Base-by-base conservation (phyloP, 2,113 vertebrate species). In the Pogona vitticeps region DNA sequence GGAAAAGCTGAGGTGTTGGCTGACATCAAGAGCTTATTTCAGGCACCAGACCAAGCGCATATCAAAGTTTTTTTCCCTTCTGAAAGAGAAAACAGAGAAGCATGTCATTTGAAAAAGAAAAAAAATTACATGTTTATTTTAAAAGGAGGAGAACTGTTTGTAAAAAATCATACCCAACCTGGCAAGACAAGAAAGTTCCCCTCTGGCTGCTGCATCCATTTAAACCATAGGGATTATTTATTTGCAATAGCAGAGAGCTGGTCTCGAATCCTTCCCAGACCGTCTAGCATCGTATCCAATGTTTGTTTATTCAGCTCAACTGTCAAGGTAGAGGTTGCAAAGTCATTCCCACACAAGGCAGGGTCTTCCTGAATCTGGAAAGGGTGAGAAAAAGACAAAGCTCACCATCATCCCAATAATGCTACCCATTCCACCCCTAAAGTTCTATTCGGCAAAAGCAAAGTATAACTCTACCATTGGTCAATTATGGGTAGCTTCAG, bases 221-320 rank as follows among this genome's bases (percentile, higher is more conserved):
- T 38, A 13, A 18, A n/a, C 17, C 28, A 21, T 46, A 9, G 31
- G 46, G 10, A 21, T 96, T 92, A 98, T 88, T 98, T 98, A 93
- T 92, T 97, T 81, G 98, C 98, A 75, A 99, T 97, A 0, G 95
- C 95, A 46, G 97, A 98, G 73, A 98, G 97, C 89, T 98, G 98
- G 94, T 98, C 98, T 77, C 98, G 95, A 92, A 98, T 98, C 70
- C 98, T 97, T 90, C 98, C 98, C 83, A 99, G 96, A 23, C 98
- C 98, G 10, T 99, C 98, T 84, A 99, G 89, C 95, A 99, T 99
- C 6, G 99, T 99, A 94, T 99, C 98, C 96, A 99, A 92, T 0
- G 98, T 98, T 94, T 98, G 98, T 86, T 97, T 97, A 91, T 97
- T 98, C 90, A 99, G 94, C 92, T 99, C 98, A 96, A 99, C 88